Percentiles rank a stretch among this genome's conserved stretches.
Conservation (phyloP, 1,140 invertebrate genomes). For the Drosophila setifemur region DNA sequence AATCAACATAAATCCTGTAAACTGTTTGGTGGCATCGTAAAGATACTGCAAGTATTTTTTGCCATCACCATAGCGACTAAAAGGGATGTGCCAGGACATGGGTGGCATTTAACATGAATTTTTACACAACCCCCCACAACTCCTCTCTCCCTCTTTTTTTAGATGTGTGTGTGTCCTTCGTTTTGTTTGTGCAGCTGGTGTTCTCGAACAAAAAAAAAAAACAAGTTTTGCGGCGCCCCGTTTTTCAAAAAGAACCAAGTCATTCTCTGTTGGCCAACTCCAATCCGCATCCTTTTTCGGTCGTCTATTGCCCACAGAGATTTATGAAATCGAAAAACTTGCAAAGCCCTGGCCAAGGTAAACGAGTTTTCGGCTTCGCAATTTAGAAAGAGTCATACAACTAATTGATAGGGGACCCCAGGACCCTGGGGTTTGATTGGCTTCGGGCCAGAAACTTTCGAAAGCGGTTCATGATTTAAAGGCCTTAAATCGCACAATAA, state of each 20-base stretch:
- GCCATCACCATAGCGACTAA: too few species aligned
- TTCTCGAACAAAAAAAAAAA: background rate
- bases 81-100: too few species aligned
- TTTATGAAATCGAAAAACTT: constrained; percentile 65
- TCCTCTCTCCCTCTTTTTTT: background rate
- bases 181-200: constrained; percentile 35
- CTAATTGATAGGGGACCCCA: constrained; percentile 34
- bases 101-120: constrained; percentile 7
- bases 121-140: background rate
- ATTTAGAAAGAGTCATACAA: constrained; percentile 7
- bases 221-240: constrained; percentile 51
- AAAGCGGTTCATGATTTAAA: constrained; percentile 15
- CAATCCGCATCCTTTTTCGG: background rate
- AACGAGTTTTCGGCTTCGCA: constrained; percentile 16
- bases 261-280: constrained; percentile 39
- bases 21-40: too few species aligned
- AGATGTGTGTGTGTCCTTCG: background rate
- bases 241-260: constrained; percentile 47
- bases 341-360: constrained; percentile 25
- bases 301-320: constrained; percentile 28
- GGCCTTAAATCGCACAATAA: too few species aligned
- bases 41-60: too few species aligned
- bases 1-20: too few species aligned
- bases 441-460: constrained; percentile 1
- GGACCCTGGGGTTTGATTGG: constrained; percentile 4